Percentiles rank a stretch among this genome's conserved stretches.
phyloP scores from a whole-genome alignment of 2,888 invertebrate genomes.

The Polymixis lichenea region DNA sequence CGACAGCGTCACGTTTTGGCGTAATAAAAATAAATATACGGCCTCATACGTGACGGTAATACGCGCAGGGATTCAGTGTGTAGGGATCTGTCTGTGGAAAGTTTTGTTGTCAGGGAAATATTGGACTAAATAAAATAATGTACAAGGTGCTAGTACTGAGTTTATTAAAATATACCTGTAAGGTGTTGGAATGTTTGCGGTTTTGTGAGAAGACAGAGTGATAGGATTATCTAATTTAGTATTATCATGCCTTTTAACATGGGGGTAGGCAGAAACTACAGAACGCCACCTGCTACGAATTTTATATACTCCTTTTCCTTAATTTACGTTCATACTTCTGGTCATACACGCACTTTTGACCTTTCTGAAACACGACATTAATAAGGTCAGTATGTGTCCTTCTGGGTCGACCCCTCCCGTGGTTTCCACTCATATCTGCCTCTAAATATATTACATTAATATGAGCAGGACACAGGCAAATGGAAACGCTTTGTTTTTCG shows the following conservation, averaged over 20 bases:
- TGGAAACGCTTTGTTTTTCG: not conserved
- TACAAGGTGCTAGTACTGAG: not conserved
- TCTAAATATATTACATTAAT: not conserved
- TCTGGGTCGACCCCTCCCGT: too few relatives aligned
- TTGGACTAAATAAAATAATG: not conserved
- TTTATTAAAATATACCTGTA: not conserved
- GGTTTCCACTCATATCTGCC: too few relatives aligned
- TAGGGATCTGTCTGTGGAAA: not conserved
- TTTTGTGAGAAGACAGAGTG: not conserved
- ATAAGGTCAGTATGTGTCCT: too few relatives aligned
- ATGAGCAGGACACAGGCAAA: not conserved
- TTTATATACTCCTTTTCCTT: too few relatives aligned
- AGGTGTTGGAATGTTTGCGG: too few relatives aligned
- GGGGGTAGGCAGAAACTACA: too few relatives aligned
- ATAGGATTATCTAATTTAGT: not conserved
- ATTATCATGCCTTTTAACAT: not conserved
- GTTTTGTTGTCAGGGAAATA: not conserved
- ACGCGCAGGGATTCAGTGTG: conserved; percentile 38
- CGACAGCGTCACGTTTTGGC: conserved; percentile 63
- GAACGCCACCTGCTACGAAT: too few relatives aligned
- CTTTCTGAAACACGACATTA: too few relatives aligned
- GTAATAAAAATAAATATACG: conserved; percentile 67
- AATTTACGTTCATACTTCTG: too few relatives aligned
- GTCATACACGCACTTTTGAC: too few relatives aligned
- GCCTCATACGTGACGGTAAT: conserved; percentile 57